A percentile compares a stretch with the other conserved stretches of the same genome.
These are phyloP conservation scores for Oscheius sp. DNA, from an alignment of 2,888 invertebrate genomes.

Conservation along the genomic window DNA sequence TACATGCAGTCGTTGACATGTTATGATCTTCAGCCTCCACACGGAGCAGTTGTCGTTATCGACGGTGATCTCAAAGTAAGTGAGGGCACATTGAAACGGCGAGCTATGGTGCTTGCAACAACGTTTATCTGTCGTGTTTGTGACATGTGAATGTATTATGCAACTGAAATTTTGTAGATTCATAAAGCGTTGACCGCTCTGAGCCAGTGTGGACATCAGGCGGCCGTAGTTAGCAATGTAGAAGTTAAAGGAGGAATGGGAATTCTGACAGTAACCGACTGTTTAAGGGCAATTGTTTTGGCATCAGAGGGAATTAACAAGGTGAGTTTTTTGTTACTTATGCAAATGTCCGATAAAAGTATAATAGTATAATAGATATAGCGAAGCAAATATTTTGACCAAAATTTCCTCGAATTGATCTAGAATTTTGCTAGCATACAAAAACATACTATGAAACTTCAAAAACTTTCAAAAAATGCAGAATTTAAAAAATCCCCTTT, in stretches of 20 bases:
- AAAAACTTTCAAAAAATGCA: no score
- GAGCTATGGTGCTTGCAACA: no score
- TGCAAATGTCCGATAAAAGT: no score
- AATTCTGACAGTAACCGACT: slow-evolving; percentile 61
- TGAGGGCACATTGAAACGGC: no score
- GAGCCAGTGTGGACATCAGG: slow-evolving; percentile 54
- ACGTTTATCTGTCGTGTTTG: no score
- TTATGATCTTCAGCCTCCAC: slow-evolving; percentile 65
- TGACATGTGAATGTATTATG: neutral
- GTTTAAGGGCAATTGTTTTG: slow-evolving; percentile 54
- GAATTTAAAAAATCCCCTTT: slow-evolving; percentile 10
- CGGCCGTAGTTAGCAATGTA: slow-evolving; percentile 52
- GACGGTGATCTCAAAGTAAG: slow-evolving; percentile 53
- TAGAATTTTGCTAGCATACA: no score
- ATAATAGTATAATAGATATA: no score
- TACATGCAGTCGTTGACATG: slow-evolving; percentile 66
- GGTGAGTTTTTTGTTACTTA: no score
- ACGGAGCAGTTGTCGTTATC: slow-evolving; percentile 62
- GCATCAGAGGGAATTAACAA: slow-evolving; percentile 48
- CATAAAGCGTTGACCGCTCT: slow-evolving; percentile 60
- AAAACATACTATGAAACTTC: no score
- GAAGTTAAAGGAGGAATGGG: slow-evolving; percentile 33
- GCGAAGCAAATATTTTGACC: no score
- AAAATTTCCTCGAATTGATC: no score
- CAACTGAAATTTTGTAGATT: slow-evolving; percentile 42